Percentiles rank a stretch among this genome's conserved stretches.
These are phyloP conservation scores for Athene noctua DNA, from an alignment of 2,113 vertebrate genomes.

Conservation along the genomic window DNA sequence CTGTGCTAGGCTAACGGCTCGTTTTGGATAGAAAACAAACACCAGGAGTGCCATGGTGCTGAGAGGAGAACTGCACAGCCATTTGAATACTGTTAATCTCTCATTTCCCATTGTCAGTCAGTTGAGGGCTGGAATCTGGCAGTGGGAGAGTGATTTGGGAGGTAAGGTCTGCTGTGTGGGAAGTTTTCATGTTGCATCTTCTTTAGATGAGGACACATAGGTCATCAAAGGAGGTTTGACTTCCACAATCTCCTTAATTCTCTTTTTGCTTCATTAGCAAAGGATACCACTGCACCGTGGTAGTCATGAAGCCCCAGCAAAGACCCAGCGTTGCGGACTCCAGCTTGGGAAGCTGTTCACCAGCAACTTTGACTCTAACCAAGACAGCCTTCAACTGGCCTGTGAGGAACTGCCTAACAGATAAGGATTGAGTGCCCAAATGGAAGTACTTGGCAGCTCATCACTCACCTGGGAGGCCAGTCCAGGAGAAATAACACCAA, in stretches of 20 bases:
- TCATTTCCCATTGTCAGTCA: neutral
- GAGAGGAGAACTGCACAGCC: neutral
- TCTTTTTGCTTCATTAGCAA: neutral
- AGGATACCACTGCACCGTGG: neutral
- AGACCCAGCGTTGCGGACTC: neutral
- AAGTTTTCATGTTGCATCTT: neutral
- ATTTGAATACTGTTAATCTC: neutral
- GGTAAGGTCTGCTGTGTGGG: neutral
- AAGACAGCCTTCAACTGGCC: neutral
- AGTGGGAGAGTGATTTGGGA: neutral
- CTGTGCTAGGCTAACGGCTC: neutral
- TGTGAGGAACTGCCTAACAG: neutral
- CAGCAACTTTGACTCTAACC: neutral
- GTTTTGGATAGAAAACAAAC: neutral
- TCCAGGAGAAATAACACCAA: neutral
- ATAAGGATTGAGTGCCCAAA: neutral
- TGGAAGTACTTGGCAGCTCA: neutral
- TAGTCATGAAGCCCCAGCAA: neutral
- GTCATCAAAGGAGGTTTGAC: neutral
- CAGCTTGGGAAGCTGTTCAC: neutral
- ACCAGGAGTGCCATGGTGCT: neutral
- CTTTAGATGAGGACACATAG: neutral
- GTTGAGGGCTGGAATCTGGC: neutral
- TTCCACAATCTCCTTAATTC: neutral
- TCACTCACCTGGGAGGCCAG: rapidly evolving